Evolutionary conservation across 1,140 invertebrate species (phyloP).

Genomic region (Hyphantria cunea): DNA sequence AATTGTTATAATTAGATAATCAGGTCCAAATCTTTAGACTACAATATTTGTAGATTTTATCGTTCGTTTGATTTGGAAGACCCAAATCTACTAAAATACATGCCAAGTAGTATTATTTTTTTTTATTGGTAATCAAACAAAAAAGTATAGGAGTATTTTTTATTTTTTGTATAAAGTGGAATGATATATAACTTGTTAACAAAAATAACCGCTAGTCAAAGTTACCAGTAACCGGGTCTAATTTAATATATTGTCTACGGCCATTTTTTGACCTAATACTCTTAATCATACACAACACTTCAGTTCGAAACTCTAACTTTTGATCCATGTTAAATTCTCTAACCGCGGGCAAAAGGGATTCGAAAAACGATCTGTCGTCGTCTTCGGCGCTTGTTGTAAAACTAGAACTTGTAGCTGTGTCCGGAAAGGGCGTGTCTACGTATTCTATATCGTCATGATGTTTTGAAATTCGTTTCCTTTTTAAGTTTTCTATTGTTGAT

Average conservation of each 20-base stretch:
- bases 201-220: constrained; percentile 4
- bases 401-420: constrained; percentile 22
- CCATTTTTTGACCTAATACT: constrained; percentile 38
- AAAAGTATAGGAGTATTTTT: neutral
- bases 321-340: constrained; percentile 53
- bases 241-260: constrained; percentile 24
- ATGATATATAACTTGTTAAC: constrained; percentile 11
- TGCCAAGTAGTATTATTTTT: neutral
- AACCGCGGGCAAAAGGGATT: constrained; percentile 52
- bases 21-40: too few relatives aligned
- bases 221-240: constrained; percentile 24
- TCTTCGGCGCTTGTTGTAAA: constrained; percentile 37
- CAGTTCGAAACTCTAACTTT: constrained; percentile 56
- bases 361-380: constrained; percentile 58
- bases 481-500: constrained; percentile 43
- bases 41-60: too few relatives aligned
- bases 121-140: too few relatives aligned
- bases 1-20: too few relatives aligned
- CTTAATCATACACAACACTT: constrained; percentile 50
- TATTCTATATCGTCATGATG: constrained; percentile 40
- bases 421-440: constrained; percentile 36
- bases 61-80: too few relatives aligned
- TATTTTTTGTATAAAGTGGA: constrained; percentile 28
- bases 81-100: too few relatives aligned
- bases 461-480: constrained; percentile 36